phyloP scores from a whole-genome alignment of 2,113 vertebrate genomes.

The Nothobranchius kuhntae region DNA sequence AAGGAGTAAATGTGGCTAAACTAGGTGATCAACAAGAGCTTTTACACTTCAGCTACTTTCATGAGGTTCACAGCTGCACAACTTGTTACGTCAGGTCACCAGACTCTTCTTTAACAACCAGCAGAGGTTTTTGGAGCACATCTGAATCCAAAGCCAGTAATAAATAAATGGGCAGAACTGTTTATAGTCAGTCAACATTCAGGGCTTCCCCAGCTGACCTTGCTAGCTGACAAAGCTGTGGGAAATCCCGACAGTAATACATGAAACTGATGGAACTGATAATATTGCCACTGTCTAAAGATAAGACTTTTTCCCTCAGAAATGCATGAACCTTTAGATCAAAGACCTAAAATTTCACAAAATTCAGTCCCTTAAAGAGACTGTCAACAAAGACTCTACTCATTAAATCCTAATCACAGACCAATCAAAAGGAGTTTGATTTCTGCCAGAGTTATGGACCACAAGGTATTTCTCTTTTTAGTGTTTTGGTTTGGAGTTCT shows the following conservation, averaged over 20 bases:
- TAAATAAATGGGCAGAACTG: not conserved
- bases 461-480: not conserved
- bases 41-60: slow-evolving; percentile 3
- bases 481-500: not conserved
- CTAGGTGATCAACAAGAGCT: not conserved
- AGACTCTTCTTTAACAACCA: not conserved
- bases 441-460: not conserved
- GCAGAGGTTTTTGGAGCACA: not conserved
- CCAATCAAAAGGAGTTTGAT: not conserved
- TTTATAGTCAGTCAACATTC: not conserved
- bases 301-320: not conserved
- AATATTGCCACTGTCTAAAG: no score
- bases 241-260: slow-evolving; percentile 33
- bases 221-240: not conserved
- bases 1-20: no score
- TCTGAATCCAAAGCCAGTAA: not conserved
- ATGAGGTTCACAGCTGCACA: no score
- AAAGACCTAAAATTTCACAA: no score
- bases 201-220: slow-evolving; percentile 2
- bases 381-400: not conserved
- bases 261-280: not conserved
- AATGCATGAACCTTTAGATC: no score
- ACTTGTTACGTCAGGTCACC: not conserved
- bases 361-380: no score
- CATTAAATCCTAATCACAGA: not conserved